These are phyloP conservation scores for Eustalomyia histrio DNA, from an alignment of 2,888 invertebrate species.

Conservation along the genomic window DNA sequence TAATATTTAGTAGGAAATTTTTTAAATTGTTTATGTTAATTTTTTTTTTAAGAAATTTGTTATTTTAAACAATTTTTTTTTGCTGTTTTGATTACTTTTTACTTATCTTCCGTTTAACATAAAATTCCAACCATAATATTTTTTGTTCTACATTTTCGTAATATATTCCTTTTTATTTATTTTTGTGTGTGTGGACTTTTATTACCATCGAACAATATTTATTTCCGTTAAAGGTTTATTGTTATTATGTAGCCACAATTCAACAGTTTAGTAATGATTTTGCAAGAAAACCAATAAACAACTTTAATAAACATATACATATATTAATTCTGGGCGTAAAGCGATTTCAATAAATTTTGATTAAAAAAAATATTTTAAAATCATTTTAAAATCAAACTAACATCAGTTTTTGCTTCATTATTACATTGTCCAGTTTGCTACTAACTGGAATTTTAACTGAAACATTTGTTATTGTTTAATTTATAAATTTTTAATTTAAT, in stretches of 20 bases:
- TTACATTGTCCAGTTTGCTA: no score
- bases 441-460: no score
- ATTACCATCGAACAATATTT: constrained; percentile 50
- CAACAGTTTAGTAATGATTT: not conserved
- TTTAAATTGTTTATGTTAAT: no score
- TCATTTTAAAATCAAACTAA: no score
- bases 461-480: no score
- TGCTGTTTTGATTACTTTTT: constrained; percentile 2
- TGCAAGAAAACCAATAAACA: not conserved
- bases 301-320: not conserved
- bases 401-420: no score
- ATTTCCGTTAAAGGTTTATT: constrained; percentile 43
- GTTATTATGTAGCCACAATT: constrained; percentile 10
- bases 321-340: no score
- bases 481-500: no score
- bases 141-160: not conserved
- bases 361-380: no score
- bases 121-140: not conserved
- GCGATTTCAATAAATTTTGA: no score
- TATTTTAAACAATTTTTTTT: not conserved
- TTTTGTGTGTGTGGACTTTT: constrained; percentile 25
- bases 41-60: not conserved
- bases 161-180: not conserved
- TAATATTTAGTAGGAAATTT: not conserved
- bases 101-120: constrained; percentile 13